Base-by-base conservation (phyloP, 2,797 vertebrate genomes). In the Typhlichthys subterraneus region DNA sequence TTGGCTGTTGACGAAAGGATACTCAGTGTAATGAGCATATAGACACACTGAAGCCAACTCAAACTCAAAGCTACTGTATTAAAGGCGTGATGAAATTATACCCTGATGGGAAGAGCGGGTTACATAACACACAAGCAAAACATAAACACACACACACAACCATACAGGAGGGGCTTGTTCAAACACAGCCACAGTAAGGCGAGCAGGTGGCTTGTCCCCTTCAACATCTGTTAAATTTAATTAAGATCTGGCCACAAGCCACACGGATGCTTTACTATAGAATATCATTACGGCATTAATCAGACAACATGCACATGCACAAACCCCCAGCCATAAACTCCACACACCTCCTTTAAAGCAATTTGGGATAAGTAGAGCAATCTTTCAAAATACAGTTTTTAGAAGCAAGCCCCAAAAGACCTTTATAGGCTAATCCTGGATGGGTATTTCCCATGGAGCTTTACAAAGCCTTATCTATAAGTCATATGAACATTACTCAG, bases 161-260 rank as follows among this genome's bases (percentile, higher is more conserved):
- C 59, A 67, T 63, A 72, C 61, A 70, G 79, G 59, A 45, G 73
- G 76, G 55, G 75, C 83, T 81, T 86, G 86, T 86, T 89, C 88
- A 89, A 87, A 87, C 80, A 85, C 59, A 82, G 49, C 50, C 31
- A 78, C 80, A 88, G 85, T 80, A 90, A 87, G 86, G 79, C 74
- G 67, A 86, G 77, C 83, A 85, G 80, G 82, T 86, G 85, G 75
- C 54, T 46, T 51, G 63, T 29, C 15, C 70, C 83, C 78, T 76
- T 53, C 70, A 59, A 68, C 79, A 84, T 73, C 82, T 83, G 82
- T 57, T 82, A 78, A 66, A 54, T 57, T n/a, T 47, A 58, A 63
- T 38, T 71, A 64, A 65, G 14, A 14, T 4, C 56, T n/a, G 42
- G 19, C 57, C 13, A 8, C 31, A 59, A 59, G 15, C 15, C 31